Conservation (phyloP, 2,888 invertebrate genomes). For the Sphecodes monilicornis region DNA sequence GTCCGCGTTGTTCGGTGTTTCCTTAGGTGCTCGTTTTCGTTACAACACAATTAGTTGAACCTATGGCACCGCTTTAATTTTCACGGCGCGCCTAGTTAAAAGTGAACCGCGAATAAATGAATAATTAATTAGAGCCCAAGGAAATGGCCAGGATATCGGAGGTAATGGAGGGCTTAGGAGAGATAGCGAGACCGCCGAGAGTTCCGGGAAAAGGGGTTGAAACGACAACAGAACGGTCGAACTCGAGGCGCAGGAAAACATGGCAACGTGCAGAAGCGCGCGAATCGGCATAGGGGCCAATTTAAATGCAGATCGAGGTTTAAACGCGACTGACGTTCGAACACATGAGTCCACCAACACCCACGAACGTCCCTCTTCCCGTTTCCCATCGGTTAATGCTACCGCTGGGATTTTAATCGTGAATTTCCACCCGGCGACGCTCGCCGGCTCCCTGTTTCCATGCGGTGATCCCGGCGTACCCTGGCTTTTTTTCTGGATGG, state of each 20-base stretch:
- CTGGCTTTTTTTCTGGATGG: constrained; percentile 22
- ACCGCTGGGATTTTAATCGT: constrained; percentile 76
- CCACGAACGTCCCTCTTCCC: constrained; percentile 48
- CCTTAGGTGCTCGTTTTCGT: constrained; percentile 5
- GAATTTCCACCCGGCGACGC: constrained; percentile 67
- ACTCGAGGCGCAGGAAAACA: constrained; percentile 64
- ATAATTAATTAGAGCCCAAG: constrained; percentile 69
- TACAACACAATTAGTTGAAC: constrained; percentile 44
- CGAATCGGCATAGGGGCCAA: constrained; percentile 72
- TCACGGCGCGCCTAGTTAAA: constrained; percentile 18
- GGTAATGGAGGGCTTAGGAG: constrained; percentile 66
- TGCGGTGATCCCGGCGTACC: constrained; percentile 39
- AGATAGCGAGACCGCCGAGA: background rate
- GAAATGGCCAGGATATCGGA: constrained; percentile 65
- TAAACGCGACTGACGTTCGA: constrained; percentile 69
- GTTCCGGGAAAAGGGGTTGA: constrained; percentile 34
- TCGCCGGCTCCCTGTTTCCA: constrained; percentile 43
- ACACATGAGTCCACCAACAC: constrained; percentile 70
- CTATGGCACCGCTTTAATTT: background rate
- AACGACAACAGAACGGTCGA: constrained; percentile 64
- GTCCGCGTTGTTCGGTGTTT: background rate
- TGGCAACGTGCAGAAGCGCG: constrained; percentile 43
- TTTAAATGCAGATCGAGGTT: constrained; percentile 80
- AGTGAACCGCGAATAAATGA: constrained; percentile 54
- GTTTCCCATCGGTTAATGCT: constrained; percentile 67